phyloP scores from a whole-genome alignment of 2,888 invertebrate species.

The Temnothorax unifasciatus region DNA sequence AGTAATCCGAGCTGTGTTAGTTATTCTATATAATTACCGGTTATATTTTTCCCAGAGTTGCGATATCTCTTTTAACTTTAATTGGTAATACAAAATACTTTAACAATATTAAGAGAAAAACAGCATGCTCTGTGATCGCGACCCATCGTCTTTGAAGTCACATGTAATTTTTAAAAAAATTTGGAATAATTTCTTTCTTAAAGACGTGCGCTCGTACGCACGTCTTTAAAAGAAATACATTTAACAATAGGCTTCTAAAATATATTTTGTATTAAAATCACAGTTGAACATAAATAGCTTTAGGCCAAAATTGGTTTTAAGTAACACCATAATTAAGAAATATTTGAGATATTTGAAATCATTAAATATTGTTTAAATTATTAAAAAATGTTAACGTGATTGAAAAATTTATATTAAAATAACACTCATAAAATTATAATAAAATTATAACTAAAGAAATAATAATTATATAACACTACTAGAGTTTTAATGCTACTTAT shows the following conservation, averaged over 20 bases:
- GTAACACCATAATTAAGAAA: not conserved
- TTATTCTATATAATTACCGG: too few species aligned
- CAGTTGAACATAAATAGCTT: not conserved
- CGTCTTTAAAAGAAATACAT: not conserved
- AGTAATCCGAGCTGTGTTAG: too few species aligned
- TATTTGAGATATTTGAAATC: not conserved
- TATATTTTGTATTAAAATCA: not conserved
- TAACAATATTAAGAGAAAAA: not conserved
- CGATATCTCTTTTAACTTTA: not conserved
- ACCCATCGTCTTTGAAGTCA: not conserved
- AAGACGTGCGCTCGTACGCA: not conserved
- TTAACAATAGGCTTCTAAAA: not conserved
- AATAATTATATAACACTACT: too few species aligned
- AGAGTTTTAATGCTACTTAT: not conserved
- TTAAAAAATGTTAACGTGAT: not conserved
- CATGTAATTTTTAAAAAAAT: not conserved
- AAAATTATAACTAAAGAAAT: too few species aligned
- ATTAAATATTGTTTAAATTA: not conserved
- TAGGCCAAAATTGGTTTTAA: not conserved
- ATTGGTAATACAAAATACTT: not conserved
- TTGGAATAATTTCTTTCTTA: not conserved
- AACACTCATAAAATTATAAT: not conserved
- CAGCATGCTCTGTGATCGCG: not conserved
- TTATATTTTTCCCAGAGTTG: too few species aligned
- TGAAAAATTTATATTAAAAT: not conserved